Evolutionary conservation across 2,888 invertebrate species (phyloP).

Genomic region (Epiblema foenella): DNA sequence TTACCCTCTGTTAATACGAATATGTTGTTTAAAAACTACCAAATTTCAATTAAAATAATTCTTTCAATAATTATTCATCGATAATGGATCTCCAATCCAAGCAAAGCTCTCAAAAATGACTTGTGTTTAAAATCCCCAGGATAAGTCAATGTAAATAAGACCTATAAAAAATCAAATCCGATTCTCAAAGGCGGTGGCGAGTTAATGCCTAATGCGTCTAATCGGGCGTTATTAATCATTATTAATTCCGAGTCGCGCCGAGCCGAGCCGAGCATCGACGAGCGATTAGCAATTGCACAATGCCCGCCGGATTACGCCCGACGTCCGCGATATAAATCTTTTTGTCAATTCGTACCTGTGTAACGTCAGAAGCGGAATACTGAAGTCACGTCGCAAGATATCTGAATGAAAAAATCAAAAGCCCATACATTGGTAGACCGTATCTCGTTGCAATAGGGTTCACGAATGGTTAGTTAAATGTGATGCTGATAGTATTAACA

Average conservation of each 20-base stretch:
- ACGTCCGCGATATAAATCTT: constrained; percentile 78
- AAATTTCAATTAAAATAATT: background rate
- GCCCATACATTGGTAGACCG: too few species aligned
- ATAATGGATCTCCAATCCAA: background rate
- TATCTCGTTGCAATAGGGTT: too few species aligned
- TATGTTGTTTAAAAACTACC: background rate
- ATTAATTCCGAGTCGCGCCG: constrained; percentile 79
- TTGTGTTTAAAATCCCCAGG: constrained; percentile 10
- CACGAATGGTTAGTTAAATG: too few species aligned
- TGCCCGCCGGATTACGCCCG: constrained; percentile 76
- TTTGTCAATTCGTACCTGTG: constrained; percentile 81
- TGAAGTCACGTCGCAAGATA: background rate
- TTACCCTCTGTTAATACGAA: too few species aligned
- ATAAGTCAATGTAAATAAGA: constrained; percentile 34
- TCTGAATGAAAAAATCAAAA: too few species aligned
- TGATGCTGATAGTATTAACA: background rate
- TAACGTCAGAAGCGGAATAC: constrained; percentile 61
- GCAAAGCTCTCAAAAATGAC: background rate
- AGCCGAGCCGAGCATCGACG: constrained; percentile 61
- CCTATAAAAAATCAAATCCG: constrained; percentile 32
- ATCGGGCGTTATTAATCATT: constrained; percentile 83
- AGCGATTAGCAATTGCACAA: constrained; percentile 84
- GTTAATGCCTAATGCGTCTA: constrained; percentile 73
- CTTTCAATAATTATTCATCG: background rate
- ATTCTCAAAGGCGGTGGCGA: constrained; percentile 62